These are phyloP conservation scores for Entomobrya proxima DNA, from an alignment of 2,888 invertebrate genomes.

Conservation along the genomic window DNA sequence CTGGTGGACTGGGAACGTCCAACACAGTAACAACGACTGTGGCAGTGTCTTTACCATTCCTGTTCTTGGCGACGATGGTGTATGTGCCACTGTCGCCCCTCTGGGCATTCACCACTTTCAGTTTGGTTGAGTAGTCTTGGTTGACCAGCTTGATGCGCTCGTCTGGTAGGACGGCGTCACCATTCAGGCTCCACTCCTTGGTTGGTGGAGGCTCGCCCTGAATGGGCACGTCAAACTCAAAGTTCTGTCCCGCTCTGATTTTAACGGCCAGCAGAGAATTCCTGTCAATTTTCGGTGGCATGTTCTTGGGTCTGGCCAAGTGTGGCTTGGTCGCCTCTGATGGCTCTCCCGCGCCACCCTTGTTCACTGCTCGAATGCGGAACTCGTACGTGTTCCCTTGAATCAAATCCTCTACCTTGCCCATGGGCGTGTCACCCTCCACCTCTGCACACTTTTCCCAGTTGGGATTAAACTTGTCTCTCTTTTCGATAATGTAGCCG, in stretches of 20 bases:
- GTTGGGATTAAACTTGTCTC: slow-evolving; percentile 85
- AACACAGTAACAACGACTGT: slow-evolving; percentile 88
- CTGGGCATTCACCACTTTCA: slow-evolving; percentile 88
- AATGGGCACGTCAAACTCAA: slow-evolving; percentile 94
- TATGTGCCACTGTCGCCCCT: slow-evolving; percentile 93
- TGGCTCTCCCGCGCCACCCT: slow-evolving; percentile 92
- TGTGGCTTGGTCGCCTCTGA: slow-evolving; percentile 91
- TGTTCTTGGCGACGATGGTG: slow-evolving; percentile 93
- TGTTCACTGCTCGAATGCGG: slow-evolving; percentile 92
- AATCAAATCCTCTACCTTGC: slow-evolving; percentile 88
- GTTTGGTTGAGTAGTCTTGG: slow-evolving; percentile 93
- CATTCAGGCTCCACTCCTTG: slow-evolving; percentile 92
- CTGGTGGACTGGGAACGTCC: slow-evolving; percentile 90
- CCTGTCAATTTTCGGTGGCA: slow-evolving; percentile 98
- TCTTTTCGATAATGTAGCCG: slow-evolving; percentile 95
- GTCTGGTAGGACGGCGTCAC: slow-evolving; percentile 82
- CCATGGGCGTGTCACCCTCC: slow-evolving; percentile 82
- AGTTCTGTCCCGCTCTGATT: slow-evolving; percentile 90
- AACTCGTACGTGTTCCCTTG: slow-evolving; percentile 96
- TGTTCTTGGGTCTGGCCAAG: slow-evolving; percentile 89
- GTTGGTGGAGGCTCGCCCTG: slow-evolving; percentile 97
- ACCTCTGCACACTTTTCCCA: slow-evolving; percentile 91
- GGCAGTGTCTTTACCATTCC: slow-evolving; percentile 88
- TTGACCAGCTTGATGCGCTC: slow-evolving; percentile 89
- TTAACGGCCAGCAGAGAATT: slow-evolving; percentile 92